Percentiles rank a stretch among this genome's conserved stretches.
Conservation (phyloP, 1,140 invertebrate genomes). For the Zaprionus camerounensis region DNA sequence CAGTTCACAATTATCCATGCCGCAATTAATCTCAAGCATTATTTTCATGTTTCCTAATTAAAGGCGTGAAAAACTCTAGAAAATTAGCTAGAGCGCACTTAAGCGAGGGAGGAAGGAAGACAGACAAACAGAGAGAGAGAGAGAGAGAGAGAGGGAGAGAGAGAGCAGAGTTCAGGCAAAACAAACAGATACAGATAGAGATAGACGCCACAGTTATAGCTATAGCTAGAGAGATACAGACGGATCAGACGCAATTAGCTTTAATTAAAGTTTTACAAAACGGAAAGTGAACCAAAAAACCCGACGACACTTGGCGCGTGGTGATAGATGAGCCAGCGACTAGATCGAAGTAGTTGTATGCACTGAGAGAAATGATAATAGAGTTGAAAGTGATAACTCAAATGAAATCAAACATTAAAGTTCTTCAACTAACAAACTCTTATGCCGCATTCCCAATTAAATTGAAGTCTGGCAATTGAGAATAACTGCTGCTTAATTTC, state of each 20-base stretch:
- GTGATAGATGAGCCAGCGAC: conserved; percentile 53
- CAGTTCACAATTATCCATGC: conserved; percentile 26
- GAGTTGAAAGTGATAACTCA: background rate
- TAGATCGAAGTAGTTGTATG: conserved; percentile 25
- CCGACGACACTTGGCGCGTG: conserved; percentile 75
- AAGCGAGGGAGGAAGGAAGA: background rate
- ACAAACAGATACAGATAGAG: conserved; percentile 32
- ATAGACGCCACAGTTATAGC: background rate
- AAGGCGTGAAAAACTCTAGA: conserved; percentile 35
- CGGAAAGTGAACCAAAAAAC: conserved; percentile 68
- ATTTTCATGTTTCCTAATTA: conserved; percentile 68
- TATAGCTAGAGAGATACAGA: conserved; percentile 22
- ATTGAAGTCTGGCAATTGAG: background rate
- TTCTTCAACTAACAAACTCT: background rate
- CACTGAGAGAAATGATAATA: conserved; percentile 25
- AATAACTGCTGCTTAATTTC: background rate
- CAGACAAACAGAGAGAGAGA: background rate
- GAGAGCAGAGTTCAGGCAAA: conserved; percentile 57
- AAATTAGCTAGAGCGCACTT: conserved; percentile 27
- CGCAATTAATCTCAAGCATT: conserved; percentile 54
- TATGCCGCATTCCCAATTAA: background rate
- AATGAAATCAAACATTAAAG: background rate
- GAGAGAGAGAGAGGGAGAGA: background rate
- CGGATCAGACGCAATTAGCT: conserved; percentile 68
- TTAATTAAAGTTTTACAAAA: conserved; percentile 79